Base-by-base conservation (phyloP, 2,888 invertebrate genomes). In the Trachelus troglodyta region DNA sequence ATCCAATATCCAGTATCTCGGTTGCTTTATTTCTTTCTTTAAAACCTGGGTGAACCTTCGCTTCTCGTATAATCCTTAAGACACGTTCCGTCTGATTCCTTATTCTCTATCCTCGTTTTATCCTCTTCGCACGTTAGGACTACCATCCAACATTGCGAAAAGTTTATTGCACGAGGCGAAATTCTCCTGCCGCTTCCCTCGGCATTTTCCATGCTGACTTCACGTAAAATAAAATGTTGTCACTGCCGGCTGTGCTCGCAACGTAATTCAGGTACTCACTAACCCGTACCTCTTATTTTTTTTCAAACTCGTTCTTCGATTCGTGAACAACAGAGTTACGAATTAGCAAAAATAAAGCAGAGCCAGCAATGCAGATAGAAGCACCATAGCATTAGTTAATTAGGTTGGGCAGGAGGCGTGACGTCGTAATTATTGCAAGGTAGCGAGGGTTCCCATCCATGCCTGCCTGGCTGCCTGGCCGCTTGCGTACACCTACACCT, bases 381-480 rank as follows among this genome's bases (percentile, higher is more conserved):
- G 71, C 34, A 71, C 71, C 81, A 83, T 80, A 82, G 84, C 87
- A 89, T 88, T 86, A 87, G 88, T 89, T 89, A 90, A 90, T 90
- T 90, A 89, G 89, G 85, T 88, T 89, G 89, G 86, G 87, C 89
- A 88, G 89, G 87, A 89, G 89, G 90, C 89, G 89, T 90, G 89
- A 90, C 90, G 89, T 89, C 88, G 89, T 90, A 90, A 90, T 90
- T 90, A 90, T 90, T 89, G 89, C 89, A 87, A 89, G 88, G 88
- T 88, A 87, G 88, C 85, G 76, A 71, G 79, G 84, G 83, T 82
- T 81, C 83, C 81, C 80, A 80, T 82, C 81, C 80, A 80, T 82
- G 81, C 80, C 80, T 31, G 33, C 12, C 77, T 75, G 34, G 80
- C 80, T 77, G 75, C 75, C 69, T 74, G 75, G 34, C 34, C 73